A percentile compares a stretch with the other conserved stretches of the same genome.
phyloP scores from a whole-genome alignment of 2,113 vertebrate species.

The Euleptes europaea region DNA sequence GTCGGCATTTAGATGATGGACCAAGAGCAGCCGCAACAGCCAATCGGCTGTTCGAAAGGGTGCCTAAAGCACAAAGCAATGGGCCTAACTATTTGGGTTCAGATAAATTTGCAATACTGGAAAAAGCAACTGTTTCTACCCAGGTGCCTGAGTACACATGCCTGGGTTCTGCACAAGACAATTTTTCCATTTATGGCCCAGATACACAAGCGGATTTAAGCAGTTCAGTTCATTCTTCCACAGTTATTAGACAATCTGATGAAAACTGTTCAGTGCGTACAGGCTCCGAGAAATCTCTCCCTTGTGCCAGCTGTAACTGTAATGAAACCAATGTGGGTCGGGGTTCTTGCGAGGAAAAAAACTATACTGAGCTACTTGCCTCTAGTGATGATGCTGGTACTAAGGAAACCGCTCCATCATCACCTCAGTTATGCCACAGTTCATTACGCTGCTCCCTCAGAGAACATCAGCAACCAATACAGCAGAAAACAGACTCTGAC shows the following conservation, averaged over 20 bases:
- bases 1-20: slow-evolving; percentile 58
- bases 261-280: slow-evolving; percentile 20
- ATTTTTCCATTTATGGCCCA: slow-evolving; percentile 13
- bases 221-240: slow-evolving; percentile 30
- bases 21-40: slow-evolving; percentile 38
- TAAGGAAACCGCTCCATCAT: slow-evolving; percentile 50
- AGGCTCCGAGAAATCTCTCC: slow-evolving; percentile 40
- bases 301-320: slow-evolving; percentile 39
- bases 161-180: slow-evolving; percentile 56
- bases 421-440: slow-evolving; percentile 58
- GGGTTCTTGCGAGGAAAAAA: slow-evolving; percentile 17
- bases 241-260: slow-evolving; percentile 5
- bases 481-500: slow-evolving; percentile 40
- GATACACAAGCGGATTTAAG: slow-evolving; percentile 30
- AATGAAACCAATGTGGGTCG: slow-evolving; percentile 20
- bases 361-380: neutral
- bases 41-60: slow-evolving; percentile 19
- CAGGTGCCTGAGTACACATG: slow-evolving; percentile 78
- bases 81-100: slow-evolving; percentile 64
- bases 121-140: slow-evolving; percentile 70
- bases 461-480: slow-evolving; percentile 49
- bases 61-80: slow-evolving; percentile 75
- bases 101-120: slow-evolving; percentile 44
- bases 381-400: slow-evolving; percentile 59
- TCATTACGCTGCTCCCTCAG: slow-evolving; percentile 44